phyloP scores from a whole-genome alignment of 2,888 invertebrate genomes.

The Nephrotoma flavescens region DNA sequence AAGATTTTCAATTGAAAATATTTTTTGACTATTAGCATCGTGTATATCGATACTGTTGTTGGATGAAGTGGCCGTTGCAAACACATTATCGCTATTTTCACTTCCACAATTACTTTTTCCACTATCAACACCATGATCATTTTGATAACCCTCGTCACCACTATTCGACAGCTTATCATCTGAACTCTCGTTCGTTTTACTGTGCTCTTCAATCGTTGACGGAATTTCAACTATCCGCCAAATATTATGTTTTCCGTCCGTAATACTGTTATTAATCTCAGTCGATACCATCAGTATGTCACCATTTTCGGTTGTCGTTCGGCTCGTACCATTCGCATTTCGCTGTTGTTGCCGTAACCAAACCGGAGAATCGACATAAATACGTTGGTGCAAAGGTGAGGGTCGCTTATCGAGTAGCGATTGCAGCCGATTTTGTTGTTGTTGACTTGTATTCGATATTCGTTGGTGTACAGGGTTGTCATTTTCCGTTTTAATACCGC shows the following conservation, averaged over 20 bases:
- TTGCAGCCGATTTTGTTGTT: conserved; percentile 29
- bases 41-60: not conserved
- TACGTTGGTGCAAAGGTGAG: conserved; percentile 33
- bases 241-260: conserved; percentile 31
- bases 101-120: conserved; percentile 9
- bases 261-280: conserved; percentile 30
- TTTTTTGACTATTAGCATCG: not conserved
- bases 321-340: conserved; percentile 14
- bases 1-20: not conserved
- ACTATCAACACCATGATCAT: not conserved
- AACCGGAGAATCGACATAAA: conserved; percentile 44
- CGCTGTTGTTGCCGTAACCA: conserved; percentile 39
- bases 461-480: conserved; percentile 31
- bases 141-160: not conserved
- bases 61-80: conserved; percentile 16
- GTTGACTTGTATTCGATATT: conserved; percentile 30
- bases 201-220: conserved; percentile 25
- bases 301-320: conserved; percentile 18
- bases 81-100: conserved; percentile 23
- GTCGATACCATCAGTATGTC: conserved; percentile 19
- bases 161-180: not conserved
- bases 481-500: conserved; percentile 33
- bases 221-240: conserved; percentile 38
- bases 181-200: conserved; percentile 3
- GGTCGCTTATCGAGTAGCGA: conserved; percentile 41